phyloP scores from a whole-genome alignment of 2,797 vertebrate genomes.

The Ctenopoma kingsleyae region DNA sequence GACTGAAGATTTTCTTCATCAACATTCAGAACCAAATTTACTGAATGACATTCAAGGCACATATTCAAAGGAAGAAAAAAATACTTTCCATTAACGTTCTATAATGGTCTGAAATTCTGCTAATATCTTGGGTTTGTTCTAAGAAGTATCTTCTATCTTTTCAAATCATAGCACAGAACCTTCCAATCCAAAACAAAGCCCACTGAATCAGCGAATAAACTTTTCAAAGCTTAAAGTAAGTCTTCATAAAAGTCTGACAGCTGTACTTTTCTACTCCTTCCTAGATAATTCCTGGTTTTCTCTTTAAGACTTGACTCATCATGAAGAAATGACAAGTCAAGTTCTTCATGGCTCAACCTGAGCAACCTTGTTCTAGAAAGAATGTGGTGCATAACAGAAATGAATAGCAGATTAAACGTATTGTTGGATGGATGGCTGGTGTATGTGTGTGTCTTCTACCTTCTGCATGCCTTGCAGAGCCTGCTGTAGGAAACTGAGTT shows the following conservation, averaged over 20 bases:
- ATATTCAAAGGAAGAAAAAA: slow-evolving; percentile 10
- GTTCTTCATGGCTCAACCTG: slow-evolving; percentile 32
- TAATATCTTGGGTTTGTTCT: slow-evolving; percentile 35
- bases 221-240: slow-evolving; percentile 18
- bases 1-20: background rate
- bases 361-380: slow-evolving; percentile 29
- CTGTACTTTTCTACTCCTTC: slow-evolving; percentile 31
- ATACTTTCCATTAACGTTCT: slow-evolving; percentile 15
- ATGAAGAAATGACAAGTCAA: slow-evolving; percentile 52
- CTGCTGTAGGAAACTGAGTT: slow-evolving; percentile 94
- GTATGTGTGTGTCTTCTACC: slow-evolving; percentile 73
- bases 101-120: slow-evolving; percentile 36
- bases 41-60: background rate
- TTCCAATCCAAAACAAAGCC: slow-evolving; percentile 28
- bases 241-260: slow-evolving; percentile 33
- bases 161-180: slow-evolving; percentile 7
- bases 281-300: slow-evolving; percentile 26
- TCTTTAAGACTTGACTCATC: slow-evolving; percentile 33
- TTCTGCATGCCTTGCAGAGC: slow-evolving; percentile 97
- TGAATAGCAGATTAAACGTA: background rate
- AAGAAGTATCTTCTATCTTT: background rate
- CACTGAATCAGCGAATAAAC: background rate
- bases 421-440: slow-evolving; percentile 5
- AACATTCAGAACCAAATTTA: background rate
- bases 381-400: slow-evolving; percentile 2